A percentile compares a stretch with the other conserved stretches of the same genome.
Evolutionary conservation across 35 echinoderm and acorn worm species (phyloP).

Genomic region (Lytechinus variegatus): DNA sequence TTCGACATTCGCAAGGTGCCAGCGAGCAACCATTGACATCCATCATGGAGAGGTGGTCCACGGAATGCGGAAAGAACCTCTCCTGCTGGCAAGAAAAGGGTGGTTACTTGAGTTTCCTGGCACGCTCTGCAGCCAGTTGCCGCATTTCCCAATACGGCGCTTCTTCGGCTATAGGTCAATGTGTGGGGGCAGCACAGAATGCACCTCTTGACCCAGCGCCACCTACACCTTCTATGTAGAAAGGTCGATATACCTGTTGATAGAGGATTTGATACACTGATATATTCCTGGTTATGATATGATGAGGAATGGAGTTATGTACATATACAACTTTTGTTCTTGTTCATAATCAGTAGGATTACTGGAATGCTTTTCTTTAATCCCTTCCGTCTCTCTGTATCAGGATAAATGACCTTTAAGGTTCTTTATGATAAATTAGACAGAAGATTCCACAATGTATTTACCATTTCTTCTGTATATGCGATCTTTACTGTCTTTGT

Average conservation of each 20-base stretch:
- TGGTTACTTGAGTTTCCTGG: background rate
- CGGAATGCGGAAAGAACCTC: background rate
- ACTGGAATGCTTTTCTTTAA: too few species aligned
- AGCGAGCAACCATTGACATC: background rate
- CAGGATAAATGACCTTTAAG: too few species aligned
- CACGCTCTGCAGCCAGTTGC: constrained; percentile 17
- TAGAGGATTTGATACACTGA: background rate
- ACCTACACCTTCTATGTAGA: background rate
- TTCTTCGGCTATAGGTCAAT: background rate
- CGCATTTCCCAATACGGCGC: background rate
- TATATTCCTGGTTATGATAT: background rate
- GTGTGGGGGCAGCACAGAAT: background rate
- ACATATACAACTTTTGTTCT: too few species aligned
- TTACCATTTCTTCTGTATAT: too few species aligned
- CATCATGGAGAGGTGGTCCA: background rate
- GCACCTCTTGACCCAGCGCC: constrained; percentile 8
- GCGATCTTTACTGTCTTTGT: too few species aligned
- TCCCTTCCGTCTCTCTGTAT: too few species aligned
- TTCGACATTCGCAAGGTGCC: background rate
- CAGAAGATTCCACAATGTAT: too few species aligned
- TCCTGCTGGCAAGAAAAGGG: constrained; percentile 15
- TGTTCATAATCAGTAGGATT: too few species aligned
- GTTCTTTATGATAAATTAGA: too few species aligned
- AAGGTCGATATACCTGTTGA: background rate
- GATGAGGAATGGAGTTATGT: too few species aligned